Evolutionary conservation across 2,113 vertebrate genomes (phyloP), one percentile per base, ranked within the genome.

Genomic region (Urocynchramus pylzowi): DNA sequence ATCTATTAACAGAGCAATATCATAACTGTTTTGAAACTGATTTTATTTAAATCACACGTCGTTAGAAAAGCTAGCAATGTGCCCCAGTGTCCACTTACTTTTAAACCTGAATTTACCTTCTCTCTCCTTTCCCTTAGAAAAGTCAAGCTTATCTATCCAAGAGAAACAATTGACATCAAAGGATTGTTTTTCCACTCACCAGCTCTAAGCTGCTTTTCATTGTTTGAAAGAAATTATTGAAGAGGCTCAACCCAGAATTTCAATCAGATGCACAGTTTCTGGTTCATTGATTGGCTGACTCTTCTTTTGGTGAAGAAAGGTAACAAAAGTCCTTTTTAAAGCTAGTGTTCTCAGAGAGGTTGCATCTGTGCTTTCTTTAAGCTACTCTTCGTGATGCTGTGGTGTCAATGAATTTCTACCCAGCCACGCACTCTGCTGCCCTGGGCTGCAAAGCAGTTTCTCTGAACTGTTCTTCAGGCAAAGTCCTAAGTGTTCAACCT

Each of bases 121-220:
- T 89, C 39, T 47, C 35, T 74, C 52, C 64, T 81, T 33, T 57
- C 26, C 18, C 12, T 78, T 64, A 84, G 71, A 70, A 84, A 95
- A 89, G 41, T 82, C 52, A 78, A 64, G 47, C 13, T 80, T 76
- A 84, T 88, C 53, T 92, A 61, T 45, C 41, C 42, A 76, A 80
- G 76, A 53, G 61, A 88, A 83, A 78, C 79, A 68, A 84, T 5
- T 83, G 78, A 83, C 87, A 95, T 86, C 76, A 87, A 91, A 89
- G 33, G 33, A 73, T 53, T 96, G 64, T 56, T 95, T 87, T 93
- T 89, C 70, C 63, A 64, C 54, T 95, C 53, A 79, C 23, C 27
- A 91, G 47, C 68, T 95, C 76, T 82, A 89, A 93, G 57, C 53
- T 84, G 41, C n/a, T 88, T 75, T 91, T 91, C 70, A 84, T 83